These are phyloP conservation scores for Zoanthus gigantus DNA, from an alignment of 92 coral and sea anemone species.

Conservation along the genomic window DNA sequence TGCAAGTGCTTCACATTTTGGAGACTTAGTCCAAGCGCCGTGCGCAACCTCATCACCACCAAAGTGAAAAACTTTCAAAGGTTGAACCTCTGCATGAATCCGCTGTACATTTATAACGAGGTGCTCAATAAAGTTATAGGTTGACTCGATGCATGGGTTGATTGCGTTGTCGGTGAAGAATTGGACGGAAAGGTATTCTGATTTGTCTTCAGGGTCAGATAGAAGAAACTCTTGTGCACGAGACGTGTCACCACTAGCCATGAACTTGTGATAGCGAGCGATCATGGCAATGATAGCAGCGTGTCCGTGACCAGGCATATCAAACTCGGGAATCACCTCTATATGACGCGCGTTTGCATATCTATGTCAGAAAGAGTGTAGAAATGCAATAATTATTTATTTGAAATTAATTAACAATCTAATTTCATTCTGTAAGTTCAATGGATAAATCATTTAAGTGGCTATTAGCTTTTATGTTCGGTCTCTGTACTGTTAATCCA, in stretches of 20 bases:
- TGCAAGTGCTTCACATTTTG: slow-evolving; percentile 82
- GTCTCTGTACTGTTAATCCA: no score
- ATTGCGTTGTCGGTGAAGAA: slow-evolving; percentile 95
- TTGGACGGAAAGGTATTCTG: slow-evolving; percentile 93
- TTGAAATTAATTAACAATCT: no score
- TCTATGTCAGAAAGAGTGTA: neutral
- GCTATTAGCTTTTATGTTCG: no score
- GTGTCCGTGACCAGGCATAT: slow-evolving; percentile 99
- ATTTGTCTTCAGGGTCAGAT: slow-evolving; percentile 86
- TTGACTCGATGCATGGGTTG: slow-evolving; percentile 93
- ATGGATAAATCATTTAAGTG: no score
- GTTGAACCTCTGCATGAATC: slow-evolving; percentile 83
- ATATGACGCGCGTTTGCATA: slow-evolving; percentile 87
- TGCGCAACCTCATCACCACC: slow-evolving; percentile 98
- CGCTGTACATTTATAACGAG: slow-evolving; percentile 70
- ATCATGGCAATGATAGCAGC: slow-evolving; percentile 97
- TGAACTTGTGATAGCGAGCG: slow-evolving; percentile 72
- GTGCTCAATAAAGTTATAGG: slow-evolving; percentile 91
- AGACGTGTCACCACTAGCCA: slow-evolving; percentile 69
- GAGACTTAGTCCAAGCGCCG: slow-evolving; percentile 98
- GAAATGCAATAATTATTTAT: neutral
- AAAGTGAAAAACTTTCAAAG: slow-evolving; percentile 86
- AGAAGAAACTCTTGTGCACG: slow-evolving; percentile 78
- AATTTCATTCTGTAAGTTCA: no score
- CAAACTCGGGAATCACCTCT: slow-evolving; percentile 96